phyloP scores from a whole-genome alignment of 2,888 invertebrate species.

The Pyrrhopygopsis socrates region DNA sequence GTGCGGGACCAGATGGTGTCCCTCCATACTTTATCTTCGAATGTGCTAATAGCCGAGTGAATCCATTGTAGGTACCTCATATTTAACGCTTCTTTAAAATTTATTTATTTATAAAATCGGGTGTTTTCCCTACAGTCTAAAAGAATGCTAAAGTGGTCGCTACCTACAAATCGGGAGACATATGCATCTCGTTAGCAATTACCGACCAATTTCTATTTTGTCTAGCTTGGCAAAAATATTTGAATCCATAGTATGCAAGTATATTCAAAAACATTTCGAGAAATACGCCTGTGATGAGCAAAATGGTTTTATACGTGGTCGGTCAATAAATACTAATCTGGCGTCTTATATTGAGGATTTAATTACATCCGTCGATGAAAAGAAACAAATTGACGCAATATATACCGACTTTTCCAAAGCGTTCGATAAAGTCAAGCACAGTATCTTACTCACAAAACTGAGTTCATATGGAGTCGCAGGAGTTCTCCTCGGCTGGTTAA shows the following conservation, averaged over 20 bases:
- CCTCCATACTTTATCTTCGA: not conserved
- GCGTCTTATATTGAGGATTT: not conserved
- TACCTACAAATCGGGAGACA: slow-evolving; percentile 65
- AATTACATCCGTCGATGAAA: slow-evolving; percentile 28
- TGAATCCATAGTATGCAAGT: slow-evolving; percentile 55
- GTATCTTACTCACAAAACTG: slow-evolving; percentile 37
- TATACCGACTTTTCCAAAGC: slow-evolving; percentile 55
- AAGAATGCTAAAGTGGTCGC: slow-evolving; percentile 68
- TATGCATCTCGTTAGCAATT: slow-evolving; percentile 44
- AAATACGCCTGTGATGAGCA: slow-evolving; percentile 46
- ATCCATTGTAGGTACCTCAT: slow-evolving; percentile 26
- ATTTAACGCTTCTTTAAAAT: slow-evolving; percentile 67
- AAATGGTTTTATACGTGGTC: slow-evolving; percentile 66
- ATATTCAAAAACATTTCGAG: slow-evolving; percentile 52
- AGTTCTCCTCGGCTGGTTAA: not conserved
- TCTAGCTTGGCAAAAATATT: slow-evolving; percentile 61
- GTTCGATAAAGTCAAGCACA: slow-evolving; percentile 55
- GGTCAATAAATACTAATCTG: slow-evolving; percentile 66
- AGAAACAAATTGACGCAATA: slow-evolving; percentile 48
- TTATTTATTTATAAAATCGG: too few species aligned
- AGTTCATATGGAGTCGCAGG: slow-evolving; percentile 1
- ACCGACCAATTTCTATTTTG: slow-evolving; percentile 59
- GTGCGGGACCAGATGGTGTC: not conserved
- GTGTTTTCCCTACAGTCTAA: slow-evolving; percentile 61
- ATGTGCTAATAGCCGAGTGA: not conserved